Percentiles rank a stretch among this genome's conserved stretches.
These are phyloP conservation scores for Phodopus roborovskii DNA, from an alignment of 2,113 vertebrate genomes.

Conservation along the genomic window DNA sequence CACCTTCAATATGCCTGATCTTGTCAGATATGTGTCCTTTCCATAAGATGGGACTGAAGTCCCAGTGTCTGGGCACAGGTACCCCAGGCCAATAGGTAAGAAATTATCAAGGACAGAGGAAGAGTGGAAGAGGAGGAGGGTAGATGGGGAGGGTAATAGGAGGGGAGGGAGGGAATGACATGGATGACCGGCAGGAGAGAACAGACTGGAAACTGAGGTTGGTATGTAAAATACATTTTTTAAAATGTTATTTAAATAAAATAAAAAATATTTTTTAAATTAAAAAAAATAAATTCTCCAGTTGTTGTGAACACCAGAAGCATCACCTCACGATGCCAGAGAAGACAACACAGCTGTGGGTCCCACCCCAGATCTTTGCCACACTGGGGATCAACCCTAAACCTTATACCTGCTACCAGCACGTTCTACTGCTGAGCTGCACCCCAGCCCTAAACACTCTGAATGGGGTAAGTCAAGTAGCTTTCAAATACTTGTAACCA, in stretches of 20 bases:
- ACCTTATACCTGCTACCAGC: no score
- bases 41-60: background rate
- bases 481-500: background rate
- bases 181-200: no score
- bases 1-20: background rate
- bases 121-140: no score
- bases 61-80: background rate
- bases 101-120: background rate
- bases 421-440: background rate
- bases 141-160: no score
- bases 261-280: no score
- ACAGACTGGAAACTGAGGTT: no score
- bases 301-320: background rate
- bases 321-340: background rate
- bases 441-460: background rate
- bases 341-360: background rate
- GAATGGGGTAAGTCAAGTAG: background rate
- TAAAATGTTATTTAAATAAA: no score
- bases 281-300: background rate
- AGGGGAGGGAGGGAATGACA: no score
- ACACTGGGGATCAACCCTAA: no score
- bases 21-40: background rate
- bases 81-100: background rate
- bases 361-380: background rate
- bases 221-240: no score